Evolutionary conservation across 2,113 vertebrate species (phyloP).

Genomic region (Phycodurus eques): DNA sequence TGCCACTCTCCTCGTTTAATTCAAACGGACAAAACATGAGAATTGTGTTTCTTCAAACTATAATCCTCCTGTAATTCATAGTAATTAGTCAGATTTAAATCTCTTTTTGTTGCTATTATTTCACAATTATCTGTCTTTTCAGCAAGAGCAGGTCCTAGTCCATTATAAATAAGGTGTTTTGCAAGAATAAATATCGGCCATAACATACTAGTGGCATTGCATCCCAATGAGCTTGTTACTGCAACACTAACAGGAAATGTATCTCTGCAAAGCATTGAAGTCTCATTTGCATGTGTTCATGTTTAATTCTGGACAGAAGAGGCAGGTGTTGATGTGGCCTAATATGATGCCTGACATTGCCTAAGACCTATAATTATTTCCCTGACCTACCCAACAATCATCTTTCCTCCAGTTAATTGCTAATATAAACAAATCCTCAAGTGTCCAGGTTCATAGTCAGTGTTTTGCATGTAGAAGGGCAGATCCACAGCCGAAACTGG

Average conservation of each 20-base stretch:
- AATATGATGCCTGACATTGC: constrained; percentile 70
- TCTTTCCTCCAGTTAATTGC: constrained; percentile 72
- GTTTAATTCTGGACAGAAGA: constrained; percentile 68
- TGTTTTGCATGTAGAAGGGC: constrained; percentile 42
- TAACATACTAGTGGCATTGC: constrained; percentile 53
- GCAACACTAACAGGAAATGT: constrained; percentile 56
- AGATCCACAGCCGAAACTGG: not conserved
- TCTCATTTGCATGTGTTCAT: constrained; percentile 75
- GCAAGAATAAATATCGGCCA: constrained; percentile 49
- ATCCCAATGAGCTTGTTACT: constrained; percentile 71
- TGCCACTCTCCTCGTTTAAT: constrained; percentile 7
- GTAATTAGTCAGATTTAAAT: constrained; percentile 14
- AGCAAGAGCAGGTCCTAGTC: constrained; percentile 13
- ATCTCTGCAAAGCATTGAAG: constrained; percentile 34
- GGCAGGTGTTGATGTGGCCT: constrained; percentile 72
- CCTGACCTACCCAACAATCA: constrained; percentile 69
- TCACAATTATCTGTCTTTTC: not conserved
- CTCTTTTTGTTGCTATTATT: constrained; percentile 7
- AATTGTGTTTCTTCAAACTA: constrained; percentile 8
- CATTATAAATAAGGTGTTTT: constrained; percentile 35
- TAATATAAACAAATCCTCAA: constrained; percentile 71
- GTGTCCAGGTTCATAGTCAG: constrained; percentile 52
- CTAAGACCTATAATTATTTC: constrained; percentile 69
- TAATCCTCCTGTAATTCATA: constrained; percentile 1
- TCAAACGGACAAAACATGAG: constrained; percentile 5